These are phyloP conservation scores for Wasmannia auropunctata DNA, from an alignment of 1,140 invertebrate genomes.

Conservation along the genomic window DNA sequence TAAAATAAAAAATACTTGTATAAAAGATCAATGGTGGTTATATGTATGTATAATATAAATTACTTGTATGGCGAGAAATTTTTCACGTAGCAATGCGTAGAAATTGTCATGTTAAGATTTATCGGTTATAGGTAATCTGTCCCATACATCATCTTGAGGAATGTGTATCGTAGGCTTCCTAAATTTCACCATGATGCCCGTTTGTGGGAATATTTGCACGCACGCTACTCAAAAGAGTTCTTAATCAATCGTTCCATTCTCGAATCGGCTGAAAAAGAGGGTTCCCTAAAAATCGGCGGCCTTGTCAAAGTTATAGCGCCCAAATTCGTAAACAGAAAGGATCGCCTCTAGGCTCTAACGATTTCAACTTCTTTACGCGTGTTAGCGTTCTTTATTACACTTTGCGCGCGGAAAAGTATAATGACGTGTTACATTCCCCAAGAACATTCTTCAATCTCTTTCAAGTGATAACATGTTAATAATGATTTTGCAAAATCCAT, in stretches of 20 bases:
- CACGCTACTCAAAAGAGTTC: constrained; percentile 12
- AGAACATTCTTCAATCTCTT: neutral
- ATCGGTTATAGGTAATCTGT: constrained; percentile 26
- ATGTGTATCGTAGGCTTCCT: constrained; percentile 13
- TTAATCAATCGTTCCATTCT: neutral
- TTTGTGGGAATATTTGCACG: constrained; percentile 60
- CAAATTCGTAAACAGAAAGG: constrained; percentile 60
- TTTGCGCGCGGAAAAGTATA: neutral
- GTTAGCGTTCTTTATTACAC: neutral
- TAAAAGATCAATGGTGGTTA: neutral
- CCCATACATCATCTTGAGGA: constrained; percentile 41
- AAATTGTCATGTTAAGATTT: constrained; percentile 23
- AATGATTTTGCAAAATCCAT: neutral
- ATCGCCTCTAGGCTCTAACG: neutral
- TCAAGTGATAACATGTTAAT: neutral
- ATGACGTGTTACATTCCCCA: neutral
- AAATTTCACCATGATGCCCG: constrained; percentile 31
- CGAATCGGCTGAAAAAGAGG: neutral
- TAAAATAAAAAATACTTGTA: neutral
- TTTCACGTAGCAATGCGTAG: neutral
- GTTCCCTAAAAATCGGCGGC: constrained; percentile 66
- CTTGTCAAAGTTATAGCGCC: constrained; percentile 59
- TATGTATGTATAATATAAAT: neutral
- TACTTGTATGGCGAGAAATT: neutral
- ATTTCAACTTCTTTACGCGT: neutral